These are phyloP conservation scores for Caenorhabditis auriculariae DNA, from an alignment of 2,888 invertebrate species.

Conservation along the genomic window DNA sequence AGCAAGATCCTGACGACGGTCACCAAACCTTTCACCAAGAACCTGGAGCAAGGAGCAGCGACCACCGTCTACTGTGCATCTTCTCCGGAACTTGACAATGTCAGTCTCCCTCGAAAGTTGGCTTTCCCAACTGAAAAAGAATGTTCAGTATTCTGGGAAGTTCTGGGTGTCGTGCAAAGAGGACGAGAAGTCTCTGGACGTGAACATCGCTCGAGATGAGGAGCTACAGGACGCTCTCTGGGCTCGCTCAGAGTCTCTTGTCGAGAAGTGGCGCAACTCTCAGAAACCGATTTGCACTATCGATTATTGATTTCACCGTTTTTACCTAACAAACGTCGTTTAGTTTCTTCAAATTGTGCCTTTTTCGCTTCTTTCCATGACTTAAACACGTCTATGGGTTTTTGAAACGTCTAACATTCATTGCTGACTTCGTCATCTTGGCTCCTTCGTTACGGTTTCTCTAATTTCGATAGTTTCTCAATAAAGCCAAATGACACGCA, in stretches of 20 bases:
- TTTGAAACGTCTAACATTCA: too few relatives aligned
- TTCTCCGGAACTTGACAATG: conserved; percentile 78
- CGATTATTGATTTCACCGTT: too few relatives aligned
- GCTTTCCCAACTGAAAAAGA: background rate
- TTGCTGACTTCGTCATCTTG: too few relatives aligned
- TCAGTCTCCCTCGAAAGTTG: conserved; percentile 68
- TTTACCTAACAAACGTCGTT: too few relatives aligned
- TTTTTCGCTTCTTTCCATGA: too few relatives aligned
- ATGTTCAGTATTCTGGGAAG: conserved; percentile 70
- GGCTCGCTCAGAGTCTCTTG: conserved; percentile 39
- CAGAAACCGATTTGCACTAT: conserved; percentile 12
- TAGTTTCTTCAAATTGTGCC: too few relatives aligned
- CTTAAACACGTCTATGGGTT: too few relatives aligned
- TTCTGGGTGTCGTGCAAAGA: conserved; percentile 91
- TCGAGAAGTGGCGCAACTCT: conserved; percentile 33
- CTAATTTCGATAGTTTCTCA: too few relatives aligned
- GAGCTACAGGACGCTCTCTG: conserved; percentile 57
- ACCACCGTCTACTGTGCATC: conserved; percentile 86
- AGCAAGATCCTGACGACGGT: conserved; percentile 64
- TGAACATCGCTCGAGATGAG: conserved; percentile 70
- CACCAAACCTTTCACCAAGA: conserved; percentile 89
- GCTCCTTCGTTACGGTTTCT: too few relatives aligned
- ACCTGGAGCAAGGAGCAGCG: conserved; percentile 86
- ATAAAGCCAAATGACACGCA: too few relatives aligned
- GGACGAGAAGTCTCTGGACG: conserved; percentile 45